phyloP scores from a whole-genome alignment of 2,888 invertebrate genomes.

The Oxycera nigricornis region DNA sequence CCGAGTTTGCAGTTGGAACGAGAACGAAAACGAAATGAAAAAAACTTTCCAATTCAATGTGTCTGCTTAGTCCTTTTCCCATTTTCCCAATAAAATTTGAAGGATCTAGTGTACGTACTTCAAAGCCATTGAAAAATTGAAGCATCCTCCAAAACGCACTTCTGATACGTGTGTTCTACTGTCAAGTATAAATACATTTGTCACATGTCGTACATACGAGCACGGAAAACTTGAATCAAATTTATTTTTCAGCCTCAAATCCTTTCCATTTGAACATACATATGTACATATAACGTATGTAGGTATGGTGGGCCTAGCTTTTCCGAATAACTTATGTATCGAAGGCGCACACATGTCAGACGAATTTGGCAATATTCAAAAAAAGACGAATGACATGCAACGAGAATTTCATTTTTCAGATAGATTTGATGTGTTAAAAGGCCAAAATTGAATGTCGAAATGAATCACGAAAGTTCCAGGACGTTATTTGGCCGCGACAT shows the following conservation, averaged over 20 bases:
- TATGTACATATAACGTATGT: too few relatives aligned
- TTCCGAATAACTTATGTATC: too few relatives aligned
- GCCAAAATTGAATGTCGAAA: constrained; percentile 26
- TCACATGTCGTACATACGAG: constrained; percentile 19
- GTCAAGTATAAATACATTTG: constrained; percentile 31
- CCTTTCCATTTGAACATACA: neutral
- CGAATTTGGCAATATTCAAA: too few relatives aligned
- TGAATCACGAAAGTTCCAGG: constrained; percentile 24
- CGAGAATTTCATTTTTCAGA: constrained; percentile 35
- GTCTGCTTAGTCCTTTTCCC: neutral
- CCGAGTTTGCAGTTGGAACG: neutral
- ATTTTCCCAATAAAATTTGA: neutral
- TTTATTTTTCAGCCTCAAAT: neutral
- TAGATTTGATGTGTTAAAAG: constrained; percentile 37
- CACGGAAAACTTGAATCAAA: constrained; percentile 21
- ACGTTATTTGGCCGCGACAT: neutral
- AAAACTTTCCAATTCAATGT: neutral
- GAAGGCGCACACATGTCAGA: too few relatives aligned
- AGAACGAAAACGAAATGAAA: neutral
- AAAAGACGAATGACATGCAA: constrained; percentile 28
- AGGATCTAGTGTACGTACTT: neutral
- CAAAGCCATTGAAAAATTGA: constrained; percentile 12
- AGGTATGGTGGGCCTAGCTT: too few relatives aligned
- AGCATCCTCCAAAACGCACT: neutral
- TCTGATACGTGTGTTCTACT: constrained; percentile 2